Conservation (phyloP, 2,797 vertebrate genomes). For the Diplodus puntazzo region DNA sequence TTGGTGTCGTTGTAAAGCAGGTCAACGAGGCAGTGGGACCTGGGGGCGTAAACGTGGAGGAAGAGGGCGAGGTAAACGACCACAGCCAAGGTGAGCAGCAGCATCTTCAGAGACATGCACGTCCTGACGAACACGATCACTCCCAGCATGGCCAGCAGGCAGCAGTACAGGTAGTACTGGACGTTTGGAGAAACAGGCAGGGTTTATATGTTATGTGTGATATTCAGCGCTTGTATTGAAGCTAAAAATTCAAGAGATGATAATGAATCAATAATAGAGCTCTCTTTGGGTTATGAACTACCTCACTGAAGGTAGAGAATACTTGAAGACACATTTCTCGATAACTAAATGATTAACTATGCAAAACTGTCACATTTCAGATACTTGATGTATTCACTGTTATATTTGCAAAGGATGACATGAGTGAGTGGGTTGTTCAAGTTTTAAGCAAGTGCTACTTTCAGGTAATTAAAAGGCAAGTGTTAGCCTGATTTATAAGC, state of each 20-base stretch:
- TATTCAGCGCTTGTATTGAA: background rate
- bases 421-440: no score
- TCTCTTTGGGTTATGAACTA: background rate
- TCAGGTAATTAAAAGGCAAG: background rate
- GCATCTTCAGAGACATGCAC: slow-evolving; percentile 86
- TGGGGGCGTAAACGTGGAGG: slow-evolving; percentile 83
- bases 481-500: background rate
- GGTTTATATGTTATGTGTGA: background rate
- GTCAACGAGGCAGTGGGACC: slow-evolving; percentile 84
- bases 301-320: background rate
- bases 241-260: background rate
- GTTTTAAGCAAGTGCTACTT: background rate
- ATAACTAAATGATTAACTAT: no score
- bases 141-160: slow-evolving; percentile 90
- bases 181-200: background rate
- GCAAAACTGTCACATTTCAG: no score
- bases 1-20: slow-evolving; percentile 78
- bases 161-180: slow-evolving; percentile 94
- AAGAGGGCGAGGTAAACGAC: slow-evolving; percentile 91
- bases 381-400: no score
- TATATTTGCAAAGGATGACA: no score
- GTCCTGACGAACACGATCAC: slow-evolving; percentile 89
- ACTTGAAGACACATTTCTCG: background rate
- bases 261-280: background rate
- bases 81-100: slow-evolving; percentile 90